Evolutionary conservation across 1,140 invertebrate genomes (phyloP).

Genomic region (Asobara japonica): DNA sequence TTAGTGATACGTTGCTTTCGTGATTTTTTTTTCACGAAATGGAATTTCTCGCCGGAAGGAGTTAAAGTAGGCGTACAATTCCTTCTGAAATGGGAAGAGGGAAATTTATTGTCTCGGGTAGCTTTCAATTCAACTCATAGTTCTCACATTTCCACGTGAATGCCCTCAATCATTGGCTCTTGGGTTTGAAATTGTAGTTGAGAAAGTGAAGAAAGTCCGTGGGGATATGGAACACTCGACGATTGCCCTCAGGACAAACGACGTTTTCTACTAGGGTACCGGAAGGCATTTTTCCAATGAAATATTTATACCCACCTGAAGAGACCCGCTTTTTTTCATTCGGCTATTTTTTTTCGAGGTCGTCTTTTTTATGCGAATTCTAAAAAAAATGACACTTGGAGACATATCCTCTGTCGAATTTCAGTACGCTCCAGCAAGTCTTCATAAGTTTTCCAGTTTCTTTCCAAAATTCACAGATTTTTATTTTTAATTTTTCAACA

Average conservation of each 20-base stretch:
- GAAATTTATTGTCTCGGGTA: background rate
- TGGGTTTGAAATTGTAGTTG: background rate
- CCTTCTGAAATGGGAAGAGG: background rate
- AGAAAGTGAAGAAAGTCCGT: background rate
- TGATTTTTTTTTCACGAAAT: no score
- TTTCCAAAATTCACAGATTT: no score
- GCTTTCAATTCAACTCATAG: constrained; percentile 1
- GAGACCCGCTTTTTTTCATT: background rate
- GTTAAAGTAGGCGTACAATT: background rate
- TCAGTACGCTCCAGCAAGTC: no score
- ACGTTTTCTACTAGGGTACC: constrained; percentile 3
- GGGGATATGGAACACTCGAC: constrained; percentile 1
- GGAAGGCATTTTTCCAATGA: background rate
- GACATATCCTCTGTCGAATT: no score
- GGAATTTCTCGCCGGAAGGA: background rate
- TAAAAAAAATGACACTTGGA: no score
- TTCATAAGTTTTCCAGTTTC: no score
- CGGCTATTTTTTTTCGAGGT: background rate
- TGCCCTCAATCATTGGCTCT: constrained; percentile 11
- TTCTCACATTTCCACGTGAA: constrained; percentile 7
- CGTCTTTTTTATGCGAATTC: background rate
- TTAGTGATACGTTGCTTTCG: no score
- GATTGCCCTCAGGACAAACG: constrained; percentile 6
- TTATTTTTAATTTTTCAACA: no score
- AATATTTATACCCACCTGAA: constrained; percentile 1